Base-by-base conservation (phyloP, 2,888 invertebrate species). In the Lymantria monacha region DNA sequence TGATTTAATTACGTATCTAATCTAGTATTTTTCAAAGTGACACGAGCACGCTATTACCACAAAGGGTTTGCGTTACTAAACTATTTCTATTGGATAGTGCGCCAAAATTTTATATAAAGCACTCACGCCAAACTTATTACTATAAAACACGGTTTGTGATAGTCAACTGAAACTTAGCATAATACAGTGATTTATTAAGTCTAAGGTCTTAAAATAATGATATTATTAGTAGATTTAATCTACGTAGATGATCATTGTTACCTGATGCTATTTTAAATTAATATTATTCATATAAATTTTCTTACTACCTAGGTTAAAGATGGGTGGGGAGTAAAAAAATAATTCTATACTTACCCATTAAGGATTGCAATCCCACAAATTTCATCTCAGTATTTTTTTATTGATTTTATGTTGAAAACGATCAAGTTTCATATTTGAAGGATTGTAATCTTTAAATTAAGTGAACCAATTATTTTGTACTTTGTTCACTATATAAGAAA, bases 191-290 rank as follows among this genome's bases (percentile, higher is more conserved):
- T 74, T 76, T 75, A 64, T 73, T 72, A 78, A 78, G 72, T 81
- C 74, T 71, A 72, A 59, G 47, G 68, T 72, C 70, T 76, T 75
- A 77, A 66, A 71, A 71, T 74, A 70, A 75, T 72, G 69, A 76
- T 68, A 69, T 75, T 75, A 72, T 76, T 67, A 72, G 87, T 88
- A 89, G 87, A 88, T 88, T 83, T 80, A 57, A 89, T 87, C 88
- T 88, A 89, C 88, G 53, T 63, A 53, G 57, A 69, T 62, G 62
- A 66, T 61, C 59, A 64, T 44, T 59, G 59, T 69, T 70, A 69
- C 65, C 63, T 61, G 67, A 75, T 70, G 71, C 64, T 68, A 71
- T 62, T 71, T 70, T 70, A 66, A 70, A 72, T 72, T 65, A 66
- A 74, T 63, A 74, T 70, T 68, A 72, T 69, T 64, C 65, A 78